These are phyloP conservation scores for Pleuronectes platessa DNA, from an alignment of 2,113 vertebrate species.

Conservation along the genomic window DNA sequence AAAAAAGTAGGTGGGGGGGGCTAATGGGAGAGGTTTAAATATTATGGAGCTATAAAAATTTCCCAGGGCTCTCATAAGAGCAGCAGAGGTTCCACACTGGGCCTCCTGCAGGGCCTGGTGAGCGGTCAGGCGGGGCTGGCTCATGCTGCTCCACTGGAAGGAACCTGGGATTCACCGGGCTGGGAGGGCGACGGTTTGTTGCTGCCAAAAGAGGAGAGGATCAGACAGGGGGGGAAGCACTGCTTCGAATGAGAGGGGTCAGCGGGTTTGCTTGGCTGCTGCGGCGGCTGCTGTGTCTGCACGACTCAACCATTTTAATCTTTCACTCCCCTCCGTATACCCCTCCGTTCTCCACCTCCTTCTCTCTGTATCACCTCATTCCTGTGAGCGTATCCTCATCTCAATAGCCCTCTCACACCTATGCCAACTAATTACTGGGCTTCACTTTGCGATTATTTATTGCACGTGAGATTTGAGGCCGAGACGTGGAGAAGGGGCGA, in stretches of 20 bases:
- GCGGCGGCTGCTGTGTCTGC: conserved; percentile 20
- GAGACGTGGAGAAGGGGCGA: conserved; percentile 56
- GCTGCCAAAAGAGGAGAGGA: conserved; percentile 17
- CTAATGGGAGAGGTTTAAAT: conserved; percentile 38
- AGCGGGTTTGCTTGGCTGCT: conserved; percentile 69
- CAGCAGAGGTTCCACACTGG: conserved; percentile 39
- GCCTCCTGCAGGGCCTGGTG: conserved; percentile 51
- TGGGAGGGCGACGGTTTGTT: not conserved
- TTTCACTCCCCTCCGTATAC: conserved; percentile 6
- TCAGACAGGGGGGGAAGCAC: conserved; percentile 32
- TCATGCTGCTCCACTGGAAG: conserved; percentile 25
- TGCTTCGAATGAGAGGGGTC: conserved; percentile 43
- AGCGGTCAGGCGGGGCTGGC: conserved; percentile 22
- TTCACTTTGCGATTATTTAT: conserved; percentile 60
- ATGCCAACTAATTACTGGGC: conserved; percentile 59
- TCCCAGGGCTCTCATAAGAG: conserved; percentile 48
- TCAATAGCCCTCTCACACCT: conserved; percentile 42
- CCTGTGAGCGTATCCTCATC: conserved; percentile 46
- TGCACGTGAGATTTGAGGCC: conserved; percentile 17
- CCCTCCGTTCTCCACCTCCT: conserved; percentile 39
- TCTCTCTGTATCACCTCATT: conserved; percentile 37
- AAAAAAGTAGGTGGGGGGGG: not conserved
- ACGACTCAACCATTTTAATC: conserved; percentile 31
- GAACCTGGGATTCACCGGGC: conserved; percentile 34
- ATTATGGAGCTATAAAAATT: conserved; percentile 57